A percentile compares a stretch with the other conserved stretches of the same genome.
Evolutionary conservation across 2,888 invertebrate genomes (phyloP).

Genomic region (Dicranocentrus wangi): DNA sequence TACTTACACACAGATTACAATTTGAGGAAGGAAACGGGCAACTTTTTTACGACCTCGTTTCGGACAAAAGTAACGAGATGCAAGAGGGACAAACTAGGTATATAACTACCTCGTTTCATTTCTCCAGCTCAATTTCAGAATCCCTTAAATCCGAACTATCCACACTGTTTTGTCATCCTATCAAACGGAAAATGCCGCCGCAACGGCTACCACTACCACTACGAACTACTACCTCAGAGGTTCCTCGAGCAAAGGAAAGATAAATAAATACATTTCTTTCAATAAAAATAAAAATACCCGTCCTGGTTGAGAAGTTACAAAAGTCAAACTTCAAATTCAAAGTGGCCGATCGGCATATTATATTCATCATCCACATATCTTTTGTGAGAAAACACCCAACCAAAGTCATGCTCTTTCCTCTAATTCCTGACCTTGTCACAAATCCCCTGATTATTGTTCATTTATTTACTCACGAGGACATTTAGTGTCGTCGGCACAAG

Average conservation of each 20-base stretch:
- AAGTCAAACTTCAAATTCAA: neutral
- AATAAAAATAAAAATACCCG: too few relatives aligned
- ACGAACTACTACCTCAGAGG: too few relatives aligned
- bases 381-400: neutral
- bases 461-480: constrained; percentile 42
- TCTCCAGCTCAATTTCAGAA: too few relatives aligned
- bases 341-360: neutral
- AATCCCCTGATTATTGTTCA: constrained; percentile 10
- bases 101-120: too few relatives aligned
- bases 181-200: too few relatives aligned
- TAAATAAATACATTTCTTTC: too few relatives aligned
- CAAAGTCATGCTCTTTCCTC: neutral
- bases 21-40: neutral
- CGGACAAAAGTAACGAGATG: neutral
- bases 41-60: constrained; percentile 23
- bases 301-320: neutral
- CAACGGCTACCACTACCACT: neutral
- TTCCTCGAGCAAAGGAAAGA: too few relatives aligned
- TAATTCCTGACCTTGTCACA: neutral
- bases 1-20: neutral
- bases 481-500: constrained; percentile 43
- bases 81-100: neutral
- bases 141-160: too few relatives aligned
- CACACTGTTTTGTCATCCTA: too few relatives aligned
- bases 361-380: neutral